Conservation (phyloP, 2,113 vertebrate species). For the Cololabis saira region DNA sequence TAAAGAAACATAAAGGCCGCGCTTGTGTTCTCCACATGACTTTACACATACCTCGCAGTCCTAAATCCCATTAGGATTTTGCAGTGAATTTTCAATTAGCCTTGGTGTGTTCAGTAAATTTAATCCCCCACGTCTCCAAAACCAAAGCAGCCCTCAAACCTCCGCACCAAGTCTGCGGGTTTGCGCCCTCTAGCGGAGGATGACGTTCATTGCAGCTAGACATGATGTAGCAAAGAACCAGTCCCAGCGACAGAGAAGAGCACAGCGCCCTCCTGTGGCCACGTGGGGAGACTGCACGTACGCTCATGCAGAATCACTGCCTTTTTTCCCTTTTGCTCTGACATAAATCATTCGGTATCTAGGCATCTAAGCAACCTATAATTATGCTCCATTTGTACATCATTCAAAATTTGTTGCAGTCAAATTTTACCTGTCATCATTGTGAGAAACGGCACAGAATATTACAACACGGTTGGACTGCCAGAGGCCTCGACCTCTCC, state of each 20-base stretch:
- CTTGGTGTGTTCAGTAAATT: slow-evolving; percentile 2
- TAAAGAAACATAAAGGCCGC: not conserved
- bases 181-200: slow-evolving; percentile 50
- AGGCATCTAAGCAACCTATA: not conserved
- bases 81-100: not conserved
- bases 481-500: too few relatives aligned
- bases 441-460: too few relatives aligned
- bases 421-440: too few relatives aligned
- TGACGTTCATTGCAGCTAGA: not conserved
- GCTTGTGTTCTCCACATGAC: not conserved
- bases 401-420: too few relatives aligned
- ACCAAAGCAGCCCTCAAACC: not conserved
- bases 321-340: not conserved
- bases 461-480: too few relatives aligned
- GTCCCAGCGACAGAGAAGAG: not conserved
- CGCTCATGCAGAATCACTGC: not conserved
- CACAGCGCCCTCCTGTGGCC: slow-evolving; percentile 30
- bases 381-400: too few relatives aligned
- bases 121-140: slow-evolving; percentile 2
- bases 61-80: not conserved
- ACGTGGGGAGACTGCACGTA: not conserved
- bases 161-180: too few relatives aligned
- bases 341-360: not conserved
- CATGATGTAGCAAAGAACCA: not conserved
- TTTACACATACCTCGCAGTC: not conserved